Conservation (phyloP, 2,888 invertebrate genomes). For the Tetramorium bicarinatum region DNA sequence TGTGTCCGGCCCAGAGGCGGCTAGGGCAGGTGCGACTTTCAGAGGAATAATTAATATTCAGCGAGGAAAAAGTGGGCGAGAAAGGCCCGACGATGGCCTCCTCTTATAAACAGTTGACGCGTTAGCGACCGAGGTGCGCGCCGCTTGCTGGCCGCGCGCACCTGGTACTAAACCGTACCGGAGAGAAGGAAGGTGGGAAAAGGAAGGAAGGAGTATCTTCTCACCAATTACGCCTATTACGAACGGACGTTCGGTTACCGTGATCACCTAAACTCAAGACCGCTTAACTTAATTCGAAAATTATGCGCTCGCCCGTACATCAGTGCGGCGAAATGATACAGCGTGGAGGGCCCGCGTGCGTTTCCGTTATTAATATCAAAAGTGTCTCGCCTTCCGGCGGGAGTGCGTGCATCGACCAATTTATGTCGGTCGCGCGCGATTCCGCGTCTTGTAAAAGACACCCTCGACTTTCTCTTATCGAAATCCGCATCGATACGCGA, state of each 20-base stretch:
- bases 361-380: constrained; percentile 53
- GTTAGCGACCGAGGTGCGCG: constrained; percentile 73
- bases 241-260: constrained; percentile 58
- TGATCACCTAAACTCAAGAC: constrained; percentile 63
- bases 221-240: constrained; percentile 65
- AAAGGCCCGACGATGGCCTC: constrained; percentile 61
- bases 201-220: constrained; percentile 42
- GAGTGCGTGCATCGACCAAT: constrained; percentile 43
- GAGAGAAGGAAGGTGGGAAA: background rate
- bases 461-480: constrained; percentile 8
- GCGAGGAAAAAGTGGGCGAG: constrained; percentile 75
- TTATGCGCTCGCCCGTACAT: constrained; percentile 39
- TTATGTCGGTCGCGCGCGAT: constrained; percentile 2
- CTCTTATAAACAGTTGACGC: constrained; percentile 78
- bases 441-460: background rate
- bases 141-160: constrained; percentile 68
- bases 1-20: constrained; percentile 64
- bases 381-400: constrained; percentile 42
- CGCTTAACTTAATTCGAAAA: constrained; percentile 56
- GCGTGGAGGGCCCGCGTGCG: constrained; percentile 33
- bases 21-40: constrained; percentile 79
- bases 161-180: constrained; percentile 63
- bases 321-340: constrained; percentile 41
- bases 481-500: constrained; percentile 4
- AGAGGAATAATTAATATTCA: constrained; percentile 83